These are phyloP conservation scores for Formica selysi DNA, from an alignment of 1,140 invertebrate genomes.

Conservation along the genomic window DNA sequence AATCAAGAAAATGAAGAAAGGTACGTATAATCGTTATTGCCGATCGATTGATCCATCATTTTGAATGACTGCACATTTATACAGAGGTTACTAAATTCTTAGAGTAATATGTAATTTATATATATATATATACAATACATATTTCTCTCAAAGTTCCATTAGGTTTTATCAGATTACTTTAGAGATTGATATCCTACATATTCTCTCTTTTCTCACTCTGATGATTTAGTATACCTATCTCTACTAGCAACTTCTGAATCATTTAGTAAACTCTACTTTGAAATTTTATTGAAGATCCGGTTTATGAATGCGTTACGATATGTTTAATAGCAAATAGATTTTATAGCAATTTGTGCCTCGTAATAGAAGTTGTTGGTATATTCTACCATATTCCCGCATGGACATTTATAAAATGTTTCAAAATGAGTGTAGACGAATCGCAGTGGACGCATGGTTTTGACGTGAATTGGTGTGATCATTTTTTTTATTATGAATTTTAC, in stretches of 20 bases:
- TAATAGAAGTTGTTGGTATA: slow-evolving; percentile 73
- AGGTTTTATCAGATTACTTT: slow-evolving; percentile 35
- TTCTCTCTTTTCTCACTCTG: slow-evolving; percentile 27
- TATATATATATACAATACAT: slow-evolving; percentile 7
- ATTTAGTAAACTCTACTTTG: slow-evolving; percentile 34
- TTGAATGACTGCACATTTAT: slow-evolving; percentile 48
- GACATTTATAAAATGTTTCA: slow-evolving; percentile 74
- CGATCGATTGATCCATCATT: slow-evolving; percentile 4
- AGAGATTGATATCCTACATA: slow-evolving; percentile 14
- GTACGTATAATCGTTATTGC: slow-evolving; percentile 86
- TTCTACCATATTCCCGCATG: slow-evolving; percentile 75
- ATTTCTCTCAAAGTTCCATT: slow-evolving; percentile 22
- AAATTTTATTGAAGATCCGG: slow-evolving; percentile 7
- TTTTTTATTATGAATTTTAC: slow-evolving; percentile 68
- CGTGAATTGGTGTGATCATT: slow-evolving; percentile 74
- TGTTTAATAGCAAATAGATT: slow-evolving; percentile 27
- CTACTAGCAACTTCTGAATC: slow-evolving; percentile 61
- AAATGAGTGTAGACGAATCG: slow-evolving; percentile 78
- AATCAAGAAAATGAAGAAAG: slow-evolving; percentile 98
- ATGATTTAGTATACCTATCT: slow-evolving; percentile 57
- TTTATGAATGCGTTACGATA: slow-evolving; percentile 24
- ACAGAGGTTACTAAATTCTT: slow-evolving; percentile 60
- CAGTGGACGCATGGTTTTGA: slow-evolving; percentile 83
- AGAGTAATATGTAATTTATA: slow-evolving; percentile 38
- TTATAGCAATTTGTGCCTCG: background rate